Base-by-base conservation (phyloP, 2,113 vertebrate genomes). In the Apistogramma diplotaenia region DNA sequence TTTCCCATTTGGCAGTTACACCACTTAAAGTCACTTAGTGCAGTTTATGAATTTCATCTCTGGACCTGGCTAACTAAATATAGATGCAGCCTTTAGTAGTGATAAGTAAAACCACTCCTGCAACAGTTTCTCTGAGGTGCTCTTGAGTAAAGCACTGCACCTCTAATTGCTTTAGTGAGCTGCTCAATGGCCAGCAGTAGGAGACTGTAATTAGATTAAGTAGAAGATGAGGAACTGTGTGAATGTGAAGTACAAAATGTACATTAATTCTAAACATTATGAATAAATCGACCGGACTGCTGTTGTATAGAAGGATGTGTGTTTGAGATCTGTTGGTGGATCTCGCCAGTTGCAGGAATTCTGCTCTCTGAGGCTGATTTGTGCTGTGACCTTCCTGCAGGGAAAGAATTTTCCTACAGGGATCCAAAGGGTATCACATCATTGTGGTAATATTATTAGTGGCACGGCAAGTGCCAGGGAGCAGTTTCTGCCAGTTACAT, bases 341-440 rank as follows among this genome's bases (percentile, higher is more conserved):
- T 51, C 46, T 49, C 54, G 19, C 25, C 27, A 61, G 61, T 29
- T 60, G 72, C 33, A 23, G 46, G 51, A 65, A 21, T 2, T 8
- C 8, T 16, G 29, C 49, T 37, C 40, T 37, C 43, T 55, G 56
- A 74, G 53, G 67, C n/a, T 4, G 27, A 61, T 57, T 53, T 73
- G 73, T 76, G 57, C 77, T 62, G 37, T 82, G 80, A 92, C 76
- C 80, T 79, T 89, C 65, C 51, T 67, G 37, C 33, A 51, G 37
- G 83, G 72, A 35, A 79, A 54, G 27, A 74, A 81, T 79, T 55
- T 78, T 75, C 78, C 74, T 76, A 12, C 78, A 60, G 59, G 40
- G 55, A 80, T 88, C 88, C 86, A 83, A 79, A 56, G 59, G 73
- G 85, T 78, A 86, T 90, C 89, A 79, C 78, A 77, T 86, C 74